phyloP scores from a whole-genome alignment of 2,888 invertebrate species.

The Leptinotarsa haldemani region DNA sequence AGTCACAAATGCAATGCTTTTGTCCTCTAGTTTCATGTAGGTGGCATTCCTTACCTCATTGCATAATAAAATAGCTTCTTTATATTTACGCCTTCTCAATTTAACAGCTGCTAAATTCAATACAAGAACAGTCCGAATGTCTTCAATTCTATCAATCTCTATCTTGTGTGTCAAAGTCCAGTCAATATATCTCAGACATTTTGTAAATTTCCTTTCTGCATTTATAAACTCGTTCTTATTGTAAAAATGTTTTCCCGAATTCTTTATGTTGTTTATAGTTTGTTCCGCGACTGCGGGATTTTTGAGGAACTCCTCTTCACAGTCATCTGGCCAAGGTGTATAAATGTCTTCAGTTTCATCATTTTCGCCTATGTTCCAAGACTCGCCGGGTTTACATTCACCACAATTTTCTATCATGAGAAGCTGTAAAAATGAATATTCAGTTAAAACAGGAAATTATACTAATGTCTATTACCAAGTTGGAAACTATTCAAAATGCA shows the following conservation, averaged over 20 bases:
- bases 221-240: slow-evolving; percentile 70
- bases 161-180: slow-evolving; percentile 62
- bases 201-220: slow-evolving; percentile 82
- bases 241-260: slow-evolving; percentile 79
- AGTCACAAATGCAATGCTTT: too few relatives aligned
- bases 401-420: slow-evolving; percentile 81
- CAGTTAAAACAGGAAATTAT: not conserved
- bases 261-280: slow-evolving; percentile 74
- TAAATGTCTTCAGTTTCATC: slow-evolving; percentile 79
- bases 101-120: slow-evolving; percentile 82
- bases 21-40: too few relatives aligned
- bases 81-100: slow-evolving; percentile 73
- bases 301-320: slow-evolving; percentile 61
- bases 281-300: slow-evolving; percentile 59
- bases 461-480: too few relatives aligned
- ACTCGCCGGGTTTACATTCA: slow-evolving; percentile 70
- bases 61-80: slow-evolving; percentile 74
- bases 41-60: slow-evolving; percentile 69
- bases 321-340: slow-evolving; percentile 85
- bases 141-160: slow-evolving; percentile 37
- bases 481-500: not conserved
- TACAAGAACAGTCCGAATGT: slow-evolving; percentile 68
- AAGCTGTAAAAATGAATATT: slow-evolving; percentile 65
- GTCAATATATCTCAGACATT: slow-evolving; percentile 79
- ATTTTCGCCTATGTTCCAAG: slow-evolving; percentile 76